These are phyloP conservation scores for Erpornis zantholeuca DNA, from an alignment of 2,113 vertebrate species.

Conservation along the genomic window DNA sequence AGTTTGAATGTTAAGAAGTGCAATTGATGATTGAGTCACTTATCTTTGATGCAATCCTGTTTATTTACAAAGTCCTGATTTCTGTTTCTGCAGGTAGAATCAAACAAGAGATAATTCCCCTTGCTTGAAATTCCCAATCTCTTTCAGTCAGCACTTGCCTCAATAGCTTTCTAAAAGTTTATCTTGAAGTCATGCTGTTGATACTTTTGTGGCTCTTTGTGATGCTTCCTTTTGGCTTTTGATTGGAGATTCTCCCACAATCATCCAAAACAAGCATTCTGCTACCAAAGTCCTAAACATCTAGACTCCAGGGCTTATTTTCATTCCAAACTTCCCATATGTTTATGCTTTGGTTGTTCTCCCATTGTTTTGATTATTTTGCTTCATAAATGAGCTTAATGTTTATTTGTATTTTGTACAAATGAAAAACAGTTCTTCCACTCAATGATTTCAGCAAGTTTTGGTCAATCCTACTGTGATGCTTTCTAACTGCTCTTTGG, in stretches of 20 bases:
- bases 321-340: constrained; percentile 60
- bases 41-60: constrained; percentile 56
- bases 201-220: constrained; percentile 49
- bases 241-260: constrained; percentile 34
- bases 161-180: constrained; percentile 26
- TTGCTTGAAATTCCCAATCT: constrained; percentile 1
- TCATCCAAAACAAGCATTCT: constrained; percentile 52
- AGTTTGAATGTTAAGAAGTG: background rate
- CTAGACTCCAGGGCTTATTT: constrained; percentile 52
- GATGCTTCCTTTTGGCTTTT: constrained; percentile 53
- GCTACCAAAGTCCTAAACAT: constrained; percentile 44
- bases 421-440: constrained; percentile 28
- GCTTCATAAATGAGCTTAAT: constrained; percentile 20
- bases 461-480: background rate
- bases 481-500: background rate
- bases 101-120: constrained; percentile 22
- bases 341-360: constrained; percentile 59
- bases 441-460: background rate
- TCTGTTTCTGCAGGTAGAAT: constrained; percentile 25
- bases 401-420: constrained; percentile 44
- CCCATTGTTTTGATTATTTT: constrained; percentile 55
- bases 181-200: constrained; percentile 28
- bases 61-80: constrained; percentile 51
- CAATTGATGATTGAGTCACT: constrained; percentile 44
- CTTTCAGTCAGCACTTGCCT: background rate